Evolutionary conservation across 2,797 vertebrate species (phyloP).

Genomic region (Muscicapa striata): DNA sequence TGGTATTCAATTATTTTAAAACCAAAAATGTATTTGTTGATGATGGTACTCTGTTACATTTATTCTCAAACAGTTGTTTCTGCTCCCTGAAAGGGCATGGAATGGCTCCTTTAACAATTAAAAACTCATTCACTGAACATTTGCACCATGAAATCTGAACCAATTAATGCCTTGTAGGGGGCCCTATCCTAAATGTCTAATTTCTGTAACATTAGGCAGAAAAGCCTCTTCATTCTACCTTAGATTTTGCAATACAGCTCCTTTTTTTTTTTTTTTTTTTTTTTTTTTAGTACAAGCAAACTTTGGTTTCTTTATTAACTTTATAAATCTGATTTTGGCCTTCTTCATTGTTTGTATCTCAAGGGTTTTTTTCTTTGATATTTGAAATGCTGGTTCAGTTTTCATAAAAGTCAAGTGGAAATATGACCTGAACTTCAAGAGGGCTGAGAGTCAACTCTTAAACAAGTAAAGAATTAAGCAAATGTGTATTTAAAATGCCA

Average conservation of each 20-base stretch:
- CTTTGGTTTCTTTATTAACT: neutral
- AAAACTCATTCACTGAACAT: neutral
- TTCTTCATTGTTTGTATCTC: neutral
- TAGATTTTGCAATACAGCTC: neutral
- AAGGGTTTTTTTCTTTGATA: neutral
- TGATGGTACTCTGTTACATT: neutral
- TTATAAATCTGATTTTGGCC: neutral
- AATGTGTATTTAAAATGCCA: conserved; percentile 22
- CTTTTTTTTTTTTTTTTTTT: neutral
- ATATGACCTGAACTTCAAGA: conserved; percentile 35
- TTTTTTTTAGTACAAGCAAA: neutral
- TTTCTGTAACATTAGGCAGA: neutral
- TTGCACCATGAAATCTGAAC: neutral
- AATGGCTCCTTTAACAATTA: neutral
- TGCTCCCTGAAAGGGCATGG: neutral
- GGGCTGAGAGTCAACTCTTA: neutral
- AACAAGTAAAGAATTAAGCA: conserved; percentile 15
- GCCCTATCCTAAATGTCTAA: neutral
- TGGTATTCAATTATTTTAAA: neutral
- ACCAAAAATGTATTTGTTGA: neutral
- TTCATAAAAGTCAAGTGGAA: conserved; percentile 35
- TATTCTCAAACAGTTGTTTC: neutral
- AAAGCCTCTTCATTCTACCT: neutral
- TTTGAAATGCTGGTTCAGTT: conserved; percentile 40
- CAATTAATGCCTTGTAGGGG: neutral